These are phyloP conservation scores for Matsumurasca onukii DNA, from an alignment of 1,140 invertebrate genomes.

Conservation along the genomic window DNA sequence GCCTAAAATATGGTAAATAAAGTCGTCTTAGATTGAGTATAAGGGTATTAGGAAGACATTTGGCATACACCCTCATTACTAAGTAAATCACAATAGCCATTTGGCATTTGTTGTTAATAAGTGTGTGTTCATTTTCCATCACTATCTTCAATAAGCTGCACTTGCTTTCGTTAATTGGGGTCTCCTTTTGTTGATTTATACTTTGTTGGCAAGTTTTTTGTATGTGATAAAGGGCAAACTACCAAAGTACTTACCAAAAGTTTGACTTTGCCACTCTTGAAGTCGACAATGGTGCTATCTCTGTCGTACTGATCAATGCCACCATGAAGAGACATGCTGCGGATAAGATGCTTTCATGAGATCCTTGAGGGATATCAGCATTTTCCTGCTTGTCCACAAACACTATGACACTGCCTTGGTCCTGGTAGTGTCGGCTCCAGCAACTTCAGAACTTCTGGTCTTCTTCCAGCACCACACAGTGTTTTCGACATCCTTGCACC, in stretches of 20 bases:
- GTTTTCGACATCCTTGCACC: conserved; percentile 97
- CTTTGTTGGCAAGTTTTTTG: too few species aligned
- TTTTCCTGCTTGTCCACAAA: conserved; percentile 99
- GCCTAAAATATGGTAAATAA: too few species aligned
- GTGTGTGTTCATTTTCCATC: too few species aligned
- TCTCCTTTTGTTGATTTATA: too few species aligned
- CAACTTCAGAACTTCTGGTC: conserved; percentile 98
- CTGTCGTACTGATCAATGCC: conserved; percentile 99
- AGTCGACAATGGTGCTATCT: conserved; percentile 97
- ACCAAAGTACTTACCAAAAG: conserved; percentile 53
- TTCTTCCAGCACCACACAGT: conserved; percentile 92
- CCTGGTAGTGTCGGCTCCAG: conserved; percentile 94
- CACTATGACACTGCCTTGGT: conserved; percentile 91
- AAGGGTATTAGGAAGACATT: too few species aligned
- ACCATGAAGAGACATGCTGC: conserved; percentile 96
- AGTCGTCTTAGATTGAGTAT: too few species aligned
- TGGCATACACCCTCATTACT: too few species aligned
- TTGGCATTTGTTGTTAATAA: too few species aligned
- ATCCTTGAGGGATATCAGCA: conserved; percentile 91
- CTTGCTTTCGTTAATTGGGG: too few species aligned
- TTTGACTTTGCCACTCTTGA: conserved; percentile 91
- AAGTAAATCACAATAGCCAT: too few species aligned
- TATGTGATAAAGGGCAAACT: neutral
- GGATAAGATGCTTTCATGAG: conserved; percentile 95
- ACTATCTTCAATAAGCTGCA: too few species aligned